A percentile compares a stretch with the other conserved stretches of the same genome.
phyloP scores from a whole-genome alignment of 2,888 invertebrate genomes.

The Mimachlamys varia region DNA sequence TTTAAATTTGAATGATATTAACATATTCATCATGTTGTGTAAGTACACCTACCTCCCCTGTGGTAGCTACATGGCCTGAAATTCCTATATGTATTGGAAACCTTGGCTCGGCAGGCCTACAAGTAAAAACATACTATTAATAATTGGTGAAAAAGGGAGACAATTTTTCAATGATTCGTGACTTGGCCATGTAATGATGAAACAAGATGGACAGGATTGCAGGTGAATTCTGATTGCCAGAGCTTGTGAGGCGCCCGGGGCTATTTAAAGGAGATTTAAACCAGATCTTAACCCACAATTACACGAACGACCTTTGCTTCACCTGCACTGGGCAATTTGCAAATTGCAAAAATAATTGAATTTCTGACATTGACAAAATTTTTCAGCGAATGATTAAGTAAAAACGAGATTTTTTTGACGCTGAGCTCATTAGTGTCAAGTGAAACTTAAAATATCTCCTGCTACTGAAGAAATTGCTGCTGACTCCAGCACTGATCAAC shows the following conservation, averaged over 20 bases:
- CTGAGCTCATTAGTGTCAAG: conserved; percentile 1
- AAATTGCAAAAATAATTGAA: neutral
- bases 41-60: conserved; percentile 90
- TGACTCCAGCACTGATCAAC: neutral
- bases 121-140: conserved; percentile 41
- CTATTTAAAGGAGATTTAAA: neutral
- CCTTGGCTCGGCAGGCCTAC: conserved; percentile 82
- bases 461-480: neutral
- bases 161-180: neutral
- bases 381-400: neutral
- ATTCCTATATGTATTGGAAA: conserved; percentile 98
- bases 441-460: neutral
- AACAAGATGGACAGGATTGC: neutral
- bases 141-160: neutral
- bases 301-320: neutral
- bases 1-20: neutral
- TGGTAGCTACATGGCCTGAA: conserved; percentile 96
- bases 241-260: neutral
- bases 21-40: neutral
- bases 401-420: neutral
- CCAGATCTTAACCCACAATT: conserved; percentile 3
- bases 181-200: neutral
- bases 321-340: neutral
- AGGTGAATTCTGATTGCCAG: neutral
- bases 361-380: neutral